Base-by-base conservation (phyloP, 2,888 invertebrate genomes). In the Actias luna region DNA sequence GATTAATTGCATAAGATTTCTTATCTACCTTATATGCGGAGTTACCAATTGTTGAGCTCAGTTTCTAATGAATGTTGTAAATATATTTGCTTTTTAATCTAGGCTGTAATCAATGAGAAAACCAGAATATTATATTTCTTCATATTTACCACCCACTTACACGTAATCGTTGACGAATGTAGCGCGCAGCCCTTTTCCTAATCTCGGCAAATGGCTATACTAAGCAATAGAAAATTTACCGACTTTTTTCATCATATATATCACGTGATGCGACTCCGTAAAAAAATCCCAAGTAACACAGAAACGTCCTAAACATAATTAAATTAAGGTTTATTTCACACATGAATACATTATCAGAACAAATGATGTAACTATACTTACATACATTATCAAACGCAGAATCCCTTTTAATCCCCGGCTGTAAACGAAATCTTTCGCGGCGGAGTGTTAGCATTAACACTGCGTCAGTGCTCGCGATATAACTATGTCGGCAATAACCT, bases 401-500 rank as follows among this genome's bases (percentile, higher is more conserved):
- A 90, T 89, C 90, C 88, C 42, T 76, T 73, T 76, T 91, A 92
- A 91, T 90, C 91, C 89, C 78, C 67, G 71, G 83, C 82, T 74
- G 83, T 92, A 91, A 92, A 91, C 83, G 87, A 87, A 89, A 88
- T 90, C 88, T 92, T 87, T 89, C 87, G 83, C 86, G 75, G 75
- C 77, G 74, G 69, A 77, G 80, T 79, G 76, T 82, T 80, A 84
- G 78, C 80, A 81, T 80, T 84, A 84, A 77, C 81, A 80, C 78
- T 82, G 76, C 85, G 87, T 83, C 85, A 85, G 76, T 72, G 71
- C 74, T 73, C 68, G 69, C 71, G 70, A 70, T 80, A 78, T 78
- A 82, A 80, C 80, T 77, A 85, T 84, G 85, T 79, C 78, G 79
- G 78, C 81, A 84, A 87, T 89, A 90, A 90, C 90, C 91, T 91